Evolutionary conservation across 1,140 invertebrate species (phyloP), one percentile per base, ranked within the genome.

Genomic region (Pollicipes pollicipes): DNA sequence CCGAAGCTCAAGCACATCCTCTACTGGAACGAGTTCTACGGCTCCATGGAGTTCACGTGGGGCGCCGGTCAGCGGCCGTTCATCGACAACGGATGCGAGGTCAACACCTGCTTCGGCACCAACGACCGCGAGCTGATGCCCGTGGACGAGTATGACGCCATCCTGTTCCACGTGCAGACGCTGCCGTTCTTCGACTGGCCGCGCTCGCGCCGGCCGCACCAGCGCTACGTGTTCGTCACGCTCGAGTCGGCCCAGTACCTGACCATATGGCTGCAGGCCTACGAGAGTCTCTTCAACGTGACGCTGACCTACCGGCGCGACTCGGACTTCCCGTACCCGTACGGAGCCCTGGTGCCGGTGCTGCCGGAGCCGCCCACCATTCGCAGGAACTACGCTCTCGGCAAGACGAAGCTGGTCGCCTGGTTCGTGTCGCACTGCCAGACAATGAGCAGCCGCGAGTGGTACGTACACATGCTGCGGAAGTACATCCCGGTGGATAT

Each of bases 221-320:
- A 72, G 13, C 70, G 72, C 28, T 74, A 74, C 70, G 66, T 74
- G 29, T 70, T 73, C 58, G 72, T 37, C 58, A 66, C 70, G n/a
- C 45, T 58, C 37, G 73, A 74, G 68, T 68, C 70, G 17, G 30
- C 73, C 0, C 63, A 69, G 13, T 35, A 72, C 58, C 37, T 71
- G 0, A 68, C 30, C 64, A 58, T 29, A 0, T 64, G 71, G 21
- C 28, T 73, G 21, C 26, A 64, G 3, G 24, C 8, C 0, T 73
- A 66, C 27, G 35, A 69, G 8, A 69, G 69, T 63, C 35, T 70
- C 68, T 85, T 87, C 77, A 87, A 88, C 75, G 84, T 83, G 83
- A 86, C 85, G 2, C 79, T 83, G 72, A 86, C 83, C 0, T 86
- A 86, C 73, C 78, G 81, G 71, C 74, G 77, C 26, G 80, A 85